Evolutionary conservation across 2,113 vertebrate genomes (phyloP).

Genomic region (Chaetura pelagica): DNA sequence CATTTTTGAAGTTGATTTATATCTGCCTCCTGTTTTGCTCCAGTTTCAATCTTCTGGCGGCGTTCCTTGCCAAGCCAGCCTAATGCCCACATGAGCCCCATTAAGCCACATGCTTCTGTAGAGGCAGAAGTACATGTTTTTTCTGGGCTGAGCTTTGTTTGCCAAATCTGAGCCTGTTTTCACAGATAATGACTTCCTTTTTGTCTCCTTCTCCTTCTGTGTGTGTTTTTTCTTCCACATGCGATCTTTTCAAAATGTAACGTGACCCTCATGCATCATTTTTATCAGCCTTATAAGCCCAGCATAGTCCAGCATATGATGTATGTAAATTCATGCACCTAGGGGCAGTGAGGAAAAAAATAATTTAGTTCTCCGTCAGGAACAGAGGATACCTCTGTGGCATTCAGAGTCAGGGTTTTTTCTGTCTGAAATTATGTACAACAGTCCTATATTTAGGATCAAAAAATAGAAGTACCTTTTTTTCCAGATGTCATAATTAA

Average conservation of each 20-base stretch:
- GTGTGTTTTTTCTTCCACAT: neutral
- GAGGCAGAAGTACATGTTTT: neutral
- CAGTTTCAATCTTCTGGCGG: neutral
- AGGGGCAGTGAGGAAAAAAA: neutral
- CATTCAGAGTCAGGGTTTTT: neutral
- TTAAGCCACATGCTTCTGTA: constrained; percentile 1
- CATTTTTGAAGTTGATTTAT: constrained; percentile 47
- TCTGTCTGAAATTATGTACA: neutral
- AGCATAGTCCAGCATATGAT: neutral
- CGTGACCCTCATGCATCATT: constrained; percentile 6
- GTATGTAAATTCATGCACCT: constrained; percentile 44
- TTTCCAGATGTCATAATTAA: neutral
- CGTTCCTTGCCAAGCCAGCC: neutral
- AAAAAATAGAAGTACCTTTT: neutral
- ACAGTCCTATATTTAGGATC: neutral
- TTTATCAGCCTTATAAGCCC: constrained; percentile 35
- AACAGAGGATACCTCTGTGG: neutral
- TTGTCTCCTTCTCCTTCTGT: constrained; percentile 11
- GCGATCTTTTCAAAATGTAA: neutral
- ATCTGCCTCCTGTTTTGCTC: constrained; percentile 50
- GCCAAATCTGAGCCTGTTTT: constrained; percentile 44
- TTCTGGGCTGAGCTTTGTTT: constrained; percentile 27
- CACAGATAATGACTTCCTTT: constrained; percentile 38
- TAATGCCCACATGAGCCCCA: constrained; percentile 40
- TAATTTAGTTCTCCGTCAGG: neutral